Base-by-base conservation (phyloP, 2,113 vertebrate genomes). In the Sorex fumeus region DNA sequence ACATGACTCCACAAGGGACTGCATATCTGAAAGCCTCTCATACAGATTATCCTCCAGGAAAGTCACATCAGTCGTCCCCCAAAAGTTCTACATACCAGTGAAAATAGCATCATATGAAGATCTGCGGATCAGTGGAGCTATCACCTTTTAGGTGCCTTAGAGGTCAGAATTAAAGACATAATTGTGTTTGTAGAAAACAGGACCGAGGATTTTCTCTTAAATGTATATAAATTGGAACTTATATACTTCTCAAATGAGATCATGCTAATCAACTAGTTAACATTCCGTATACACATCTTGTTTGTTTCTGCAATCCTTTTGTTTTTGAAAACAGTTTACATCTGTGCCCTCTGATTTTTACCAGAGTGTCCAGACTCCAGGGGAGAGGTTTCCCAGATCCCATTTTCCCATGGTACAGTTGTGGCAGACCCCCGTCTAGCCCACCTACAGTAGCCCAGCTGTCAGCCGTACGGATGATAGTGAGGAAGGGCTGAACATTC, bases 1-100 rank as follows among this genome's bases (percentile, higher is more conserved):
- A 91, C 83, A 89, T 74, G 50, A 84, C 28, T 93, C 84, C 78
- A 79, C 45, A 78, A 91, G 90, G 67, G 77, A 85, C 67, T 72
- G 21, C 43, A 84, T 53, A 94, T 84, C n/a, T 94, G 76, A 67
- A 93, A 91, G 67, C 36, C 2, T 79, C 43, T 91, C 69, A 72
- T 79, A 79, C 4, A 91, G 67, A 27, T 78, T 75, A 62, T 67
- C 34, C 1, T 79, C 72, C 60, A 21, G 18, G 90, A 84, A 36
- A 93, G 90, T 30, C 40, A 40, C 7, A 21, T 1, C 40, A 83
- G 4, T 64, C 62, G 85, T 84, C 43, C 53, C n/a, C 12, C 64
- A 78, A 84, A 62, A 84, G 23, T 0, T 12, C 34, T 64, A n/a
- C 11, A 78, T 32, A 70, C 10, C 69, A n/a, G 74, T 23, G 77